Evolutionary conservation across 2,888 invertebrate species (phyloP), one percentile per base, ranked within the genome.

Genomic region (Bimastos eiseni): DNA sequence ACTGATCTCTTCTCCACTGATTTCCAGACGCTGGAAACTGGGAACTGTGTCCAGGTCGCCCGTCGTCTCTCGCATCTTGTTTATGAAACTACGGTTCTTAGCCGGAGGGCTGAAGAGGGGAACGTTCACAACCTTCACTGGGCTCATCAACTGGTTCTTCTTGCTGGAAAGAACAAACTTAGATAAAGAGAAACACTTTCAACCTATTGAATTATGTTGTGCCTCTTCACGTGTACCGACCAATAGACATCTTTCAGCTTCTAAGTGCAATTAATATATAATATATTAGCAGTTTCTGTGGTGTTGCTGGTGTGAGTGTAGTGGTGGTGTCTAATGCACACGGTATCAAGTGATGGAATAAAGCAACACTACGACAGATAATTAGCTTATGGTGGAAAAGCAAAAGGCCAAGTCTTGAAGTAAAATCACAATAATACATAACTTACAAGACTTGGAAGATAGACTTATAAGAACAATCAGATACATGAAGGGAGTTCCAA

Each of bases 1-100:
- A 92, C 98, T 98, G 24, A 98, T 98, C 94, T 99, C 98, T 95
- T 99, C 99, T 0, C 99, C 99, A 92, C 98, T 98, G 94, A 99
- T 98, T 91, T 98, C 98, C 49, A 99, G 98, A 92, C 99, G 96
- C 95, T 99, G 99, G 95, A 98, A 99, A 95, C 98, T 93, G 17
- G 98, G 98, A 91, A 97, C 97, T 93, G 97, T 97, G 94, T 97
- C 97, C 91, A 97, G 96, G 90, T 90, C 91, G 38, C 21, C 37
- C 19, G 86, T 86, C 24, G 34, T 37, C 37, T 86, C 86, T 36
- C 86, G 34, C 19, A 86, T 86, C 37, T 86, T 86, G 34, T 86
- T 86, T 34, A 86, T 86, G 34, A 91, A 91, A 36, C 90, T 89
- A 83, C 84, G 30, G 38, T 90, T 89, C 83, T 88, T 88, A 30